Percentiles rank a stretch among this genome's conserved stretches.
Conservation (phyloP, 2,797 vertebrate species). For the Tinamus major region DNA sequence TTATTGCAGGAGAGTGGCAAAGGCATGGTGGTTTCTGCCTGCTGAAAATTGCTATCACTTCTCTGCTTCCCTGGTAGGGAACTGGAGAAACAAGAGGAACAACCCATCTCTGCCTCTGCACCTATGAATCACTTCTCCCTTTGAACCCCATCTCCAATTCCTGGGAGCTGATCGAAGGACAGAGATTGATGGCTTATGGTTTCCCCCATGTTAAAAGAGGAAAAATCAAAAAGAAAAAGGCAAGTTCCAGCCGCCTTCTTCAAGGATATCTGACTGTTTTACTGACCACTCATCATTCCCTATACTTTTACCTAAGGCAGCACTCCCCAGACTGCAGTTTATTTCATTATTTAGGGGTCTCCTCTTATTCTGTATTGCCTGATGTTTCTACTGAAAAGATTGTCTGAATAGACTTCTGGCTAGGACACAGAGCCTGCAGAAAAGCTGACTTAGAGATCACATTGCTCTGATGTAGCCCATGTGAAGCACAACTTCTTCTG, state of each 20-base stretch:
- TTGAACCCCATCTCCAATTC: background rate
- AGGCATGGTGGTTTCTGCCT: background rate
- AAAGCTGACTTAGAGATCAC: background rate
- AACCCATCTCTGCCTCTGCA: background rate
- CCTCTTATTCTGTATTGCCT: background rate
- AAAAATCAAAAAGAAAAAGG: background rate
- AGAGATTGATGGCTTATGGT: background rate
- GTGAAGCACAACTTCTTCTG: background rate
- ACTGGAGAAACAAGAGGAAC: background rate
- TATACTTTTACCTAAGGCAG: fast-evolving
- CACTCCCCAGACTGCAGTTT: background rate
- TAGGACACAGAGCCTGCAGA: background rate
- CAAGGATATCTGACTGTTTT: background rate
- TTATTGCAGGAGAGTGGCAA: background rate
- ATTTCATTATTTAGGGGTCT: background rate
- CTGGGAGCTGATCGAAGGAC: background rate
- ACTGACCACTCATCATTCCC: background rate
- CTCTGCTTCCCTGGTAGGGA: background rate
- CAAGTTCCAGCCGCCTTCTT: background rate
- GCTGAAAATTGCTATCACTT: background rate
- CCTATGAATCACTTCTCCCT: background rate
- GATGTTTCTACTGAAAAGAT: background rate
- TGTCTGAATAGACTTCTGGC: background rate
- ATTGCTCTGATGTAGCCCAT: background rate
- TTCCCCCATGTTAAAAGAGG: background rate